Conservation (phyloP, 92 coral and sea anemone genomes). For the Anthopleura xanthogrammica region DNA sequence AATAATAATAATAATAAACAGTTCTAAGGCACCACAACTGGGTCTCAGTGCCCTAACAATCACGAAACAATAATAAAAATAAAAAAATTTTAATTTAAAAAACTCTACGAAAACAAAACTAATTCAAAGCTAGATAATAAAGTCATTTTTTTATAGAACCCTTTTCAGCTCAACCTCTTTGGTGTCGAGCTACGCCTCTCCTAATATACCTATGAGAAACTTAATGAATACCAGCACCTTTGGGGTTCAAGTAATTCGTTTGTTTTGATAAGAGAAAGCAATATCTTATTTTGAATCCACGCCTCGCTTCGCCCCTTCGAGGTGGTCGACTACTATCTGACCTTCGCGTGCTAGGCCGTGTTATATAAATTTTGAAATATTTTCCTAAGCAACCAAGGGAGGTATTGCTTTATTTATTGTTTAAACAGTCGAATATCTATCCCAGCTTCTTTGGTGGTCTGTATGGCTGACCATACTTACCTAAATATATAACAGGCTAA, state of each 20-base stretch:
- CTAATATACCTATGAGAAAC: too few relatives aligned
- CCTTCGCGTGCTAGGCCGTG: neutral
- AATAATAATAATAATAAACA: too few relatives aligned
- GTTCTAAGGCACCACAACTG: too few relatives aligned
- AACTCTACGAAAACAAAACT: too few relatives aligned
- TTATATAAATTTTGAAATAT: neutral
- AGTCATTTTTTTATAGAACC: too few relatives aligned
- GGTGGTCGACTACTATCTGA: neutral
- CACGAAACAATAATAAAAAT: too few relatives aligned
- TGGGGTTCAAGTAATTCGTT: neutral
- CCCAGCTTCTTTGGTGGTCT: slow-evolving; percentile 24
- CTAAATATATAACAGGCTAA: neutral
- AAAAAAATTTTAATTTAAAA: too few relatives aligned
- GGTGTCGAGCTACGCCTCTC: too few relatives aligned
- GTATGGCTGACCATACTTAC: neutral
- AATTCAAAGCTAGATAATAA: too few relatives aligned
- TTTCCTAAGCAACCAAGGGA: neutral
- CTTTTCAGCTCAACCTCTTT: too few relatives aligned
- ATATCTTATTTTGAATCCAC: neutral
- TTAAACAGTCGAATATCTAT: neutral
- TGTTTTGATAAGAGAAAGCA: neutral
- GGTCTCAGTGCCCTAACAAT: too few relatives aligned
- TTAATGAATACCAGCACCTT: neutral
- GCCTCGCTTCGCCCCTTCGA: neutral
- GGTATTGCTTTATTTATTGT: neutral